Base-by-base conservation (phyloP, 2,113 vertebrate species). In the Tinamus guttatus region DNA sequence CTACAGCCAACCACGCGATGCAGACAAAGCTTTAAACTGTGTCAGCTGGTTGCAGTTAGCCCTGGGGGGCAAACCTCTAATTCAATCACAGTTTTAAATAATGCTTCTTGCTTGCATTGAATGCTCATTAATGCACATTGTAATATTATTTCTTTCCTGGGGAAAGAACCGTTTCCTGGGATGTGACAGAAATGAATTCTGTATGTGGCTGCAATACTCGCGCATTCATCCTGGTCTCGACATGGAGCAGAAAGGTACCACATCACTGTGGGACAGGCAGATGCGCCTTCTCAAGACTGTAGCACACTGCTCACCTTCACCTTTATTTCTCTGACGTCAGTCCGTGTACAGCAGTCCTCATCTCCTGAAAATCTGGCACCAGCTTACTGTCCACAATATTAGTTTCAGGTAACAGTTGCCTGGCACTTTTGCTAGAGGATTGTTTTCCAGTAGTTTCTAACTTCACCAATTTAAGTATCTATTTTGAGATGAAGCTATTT, bases 121-220 rank as follows among this genome's bases (percentile, higher is more conserved):
- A 25, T 36, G 47, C 56, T 95, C 6, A 0, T 83, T 89, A 88
- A 74, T 58, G 47, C 64, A 68, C 51, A 56, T 47, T 78, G 68
- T 87, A 89, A 56, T 41, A 51, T 22, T 75, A 67, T 78, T 89
- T 87, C 81, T 94, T 94, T 96, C 93, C 90, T 47, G 40, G 60
- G 85, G 65, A 89, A 94, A 95, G 64, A 62, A 62, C 21, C 30
- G 7, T 93, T 93, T 88, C 60, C 92, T 71, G 80, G 82, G 90
- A 78, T 73, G 88, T 52, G 76, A 38, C 56, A 84, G 82, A 56
- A 87, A 76, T 87, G n/a, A 73, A 27, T 86, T 83, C 56, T 71
- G 43, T 1, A 0, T 83, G 79, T 0, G 0, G 70, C 17, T 81
- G 80, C 73, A 49, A 47, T 30, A 12, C 60, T 85, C 63, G 13